phyloP scores from a whole-genome alignment of 2,113 vertebrate species.

The Gnathonemus longibarbis region DNA sequence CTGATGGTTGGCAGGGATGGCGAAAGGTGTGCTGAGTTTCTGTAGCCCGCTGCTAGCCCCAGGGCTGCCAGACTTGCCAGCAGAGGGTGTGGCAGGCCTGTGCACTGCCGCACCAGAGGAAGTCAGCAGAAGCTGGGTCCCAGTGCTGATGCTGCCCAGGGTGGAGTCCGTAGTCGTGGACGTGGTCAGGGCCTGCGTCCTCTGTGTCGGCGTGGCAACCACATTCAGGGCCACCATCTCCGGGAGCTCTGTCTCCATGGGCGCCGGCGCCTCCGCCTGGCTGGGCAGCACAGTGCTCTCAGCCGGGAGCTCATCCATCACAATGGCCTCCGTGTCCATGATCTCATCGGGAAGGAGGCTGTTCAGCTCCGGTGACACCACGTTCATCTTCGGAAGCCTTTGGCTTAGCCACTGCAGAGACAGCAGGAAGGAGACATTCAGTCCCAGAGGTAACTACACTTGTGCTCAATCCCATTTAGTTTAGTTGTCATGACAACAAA shows the following conservation, averaged over 20 bases:
- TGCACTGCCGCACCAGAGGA: conserved; percentile 45
- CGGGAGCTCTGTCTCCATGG: conserved; percentile 73
- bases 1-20: conserved; percentile 83
- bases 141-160: conserved; percentile 43
- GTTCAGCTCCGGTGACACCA: conserved; percentile 94
- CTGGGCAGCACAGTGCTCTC: conserved; percentile 61
- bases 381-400: conserved; percentile 73
- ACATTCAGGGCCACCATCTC: conserved; percentile 70
- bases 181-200: conserved; percentile 50
- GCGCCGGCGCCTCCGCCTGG: conserved; percentile 40
- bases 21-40: conserved; percentile 75
- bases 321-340: conserved; percentile 85
- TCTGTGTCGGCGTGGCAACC: conserved; percentile 48
- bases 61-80: conserved; percentile 50
- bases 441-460: neutral
- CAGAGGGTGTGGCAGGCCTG: conserved; percentile 61
- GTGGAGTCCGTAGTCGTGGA: conserved; percentile 60
- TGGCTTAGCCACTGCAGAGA: conserved; percentile 48
- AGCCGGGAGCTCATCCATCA: conserved; percentile 75
- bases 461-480: neutral
- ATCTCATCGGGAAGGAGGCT: conserved; percentile 97
- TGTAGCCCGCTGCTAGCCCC: conserved; percentile 62
- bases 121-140: conserved; percentile 56
- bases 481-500: neutral
- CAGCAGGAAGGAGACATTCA: neutral